Base-by-base conservation (phyloP, 30 jellyfish, hydroid and myxozoan genomes). In the Catostylus mosaicus region DNA sequence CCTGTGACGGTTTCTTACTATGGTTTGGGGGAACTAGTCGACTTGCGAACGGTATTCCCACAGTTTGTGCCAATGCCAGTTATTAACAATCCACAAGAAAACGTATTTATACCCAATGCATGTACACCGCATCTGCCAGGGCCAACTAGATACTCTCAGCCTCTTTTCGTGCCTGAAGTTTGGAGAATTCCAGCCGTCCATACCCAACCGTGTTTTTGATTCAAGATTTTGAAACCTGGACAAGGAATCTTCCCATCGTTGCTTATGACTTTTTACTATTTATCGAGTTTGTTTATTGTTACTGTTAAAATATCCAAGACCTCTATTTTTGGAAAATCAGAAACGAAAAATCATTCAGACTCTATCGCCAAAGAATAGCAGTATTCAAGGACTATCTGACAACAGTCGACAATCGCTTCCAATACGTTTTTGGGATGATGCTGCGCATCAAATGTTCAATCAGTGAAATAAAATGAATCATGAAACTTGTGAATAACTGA, bases 1-100 rank as follows among this genome's bases (percentile, higher is more conserved):
- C 86, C 86, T 30, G 62, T 35, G 52, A 75, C 22, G 76, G 30
- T 75, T 47, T 75, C 75, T 4, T 75, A 75, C 47, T 75, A 51
- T 51, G 60, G 76, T 8, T 34, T 46, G 12, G 75, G 86, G 14
- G 22, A 22, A 51, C 60, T 77, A 14, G 82, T 32, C 18, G 82
- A 70, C 31, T n/a, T 23, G 19, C 67, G 67, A 43, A 24, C 82
- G 32, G 32, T 64, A 64, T 64, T 32, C 7, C 76, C 54, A 34
- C 78, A 56, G 69, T n/a, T 56, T 56, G 33, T 56, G 33, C 0
- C 69, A 56, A 56, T 56, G 69, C 69, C 69, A 56, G 69, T 0
- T 6, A 56, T 56, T 11, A 5, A 0, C 69, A 56, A 27, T 56
- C 30, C 33, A 56, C 69, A n/a, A 23, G 33, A 11, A 6, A 56